Evolutionary conservation across 2,797 vertebrate genomes (phyloP).

Genomic region (Furcifer pardalis): DNA sequence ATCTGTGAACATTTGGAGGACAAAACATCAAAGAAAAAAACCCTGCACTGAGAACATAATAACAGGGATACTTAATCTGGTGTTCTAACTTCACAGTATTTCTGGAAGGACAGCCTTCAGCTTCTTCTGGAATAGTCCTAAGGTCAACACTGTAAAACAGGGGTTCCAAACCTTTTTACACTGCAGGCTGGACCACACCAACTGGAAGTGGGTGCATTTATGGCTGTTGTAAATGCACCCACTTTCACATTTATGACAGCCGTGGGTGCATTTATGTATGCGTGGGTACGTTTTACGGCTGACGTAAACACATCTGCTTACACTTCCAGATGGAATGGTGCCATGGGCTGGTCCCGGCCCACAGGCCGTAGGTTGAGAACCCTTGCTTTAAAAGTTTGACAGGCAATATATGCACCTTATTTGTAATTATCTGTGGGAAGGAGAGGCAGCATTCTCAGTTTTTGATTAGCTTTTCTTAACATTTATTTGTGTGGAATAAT

Average conservation of each 20-base stretch:
- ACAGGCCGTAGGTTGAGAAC: no score
- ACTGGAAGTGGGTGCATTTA: no score
- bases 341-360: no score
- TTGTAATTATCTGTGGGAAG: constrained; percentile 43
- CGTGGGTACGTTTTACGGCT: no score
- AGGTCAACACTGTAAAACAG: constrained; percentile 42
- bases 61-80: constrained; percentile 12
- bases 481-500: constrained; percentile 26
- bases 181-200: no score
- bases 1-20: not conserved
- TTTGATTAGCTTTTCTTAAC: constrained; percentile 46
- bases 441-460: constrained; percentile 34
- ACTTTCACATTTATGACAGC: no score
- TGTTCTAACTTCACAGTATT: constrained; percentile 35
- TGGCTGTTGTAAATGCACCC: no score
- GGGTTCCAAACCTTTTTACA: no score
- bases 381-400: constrained; percentile 43
- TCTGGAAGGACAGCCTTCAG: constrained; percentile 24
- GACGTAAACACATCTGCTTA: no score
- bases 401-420: constrained; percentile 42
- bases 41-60: not conserved
- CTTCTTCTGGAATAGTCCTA: constrained; percentile 38
- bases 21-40: constrained; percentile 45
- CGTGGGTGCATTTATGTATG: no score
- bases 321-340: no score